These are phyloP conservation scores for Lapara coniferarum DNA, from an alignment of 2,888 invertebrate genomes.

Conservation along the genomic window DNA sequence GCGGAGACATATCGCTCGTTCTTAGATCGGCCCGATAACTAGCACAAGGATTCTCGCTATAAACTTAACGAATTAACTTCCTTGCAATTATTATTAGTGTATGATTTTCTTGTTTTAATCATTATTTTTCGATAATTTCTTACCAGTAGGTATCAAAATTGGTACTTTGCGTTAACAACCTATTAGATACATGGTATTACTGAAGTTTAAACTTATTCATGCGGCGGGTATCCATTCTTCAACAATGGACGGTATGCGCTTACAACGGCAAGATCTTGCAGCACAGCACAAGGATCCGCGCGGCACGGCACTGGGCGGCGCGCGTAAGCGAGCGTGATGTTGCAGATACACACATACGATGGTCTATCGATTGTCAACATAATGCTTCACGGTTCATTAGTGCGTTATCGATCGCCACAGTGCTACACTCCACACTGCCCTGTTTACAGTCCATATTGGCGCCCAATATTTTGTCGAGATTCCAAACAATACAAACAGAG, in stretches of 20 bases:
- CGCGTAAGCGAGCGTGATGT: conserved; percentile 19
- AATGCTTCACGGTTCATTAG: conserved; percentile 67
- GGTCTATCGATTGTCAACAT: conserved; percentile 45
- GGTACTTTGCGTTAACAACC: neutral
- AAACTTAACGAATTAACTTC: conserved; percentile 17
- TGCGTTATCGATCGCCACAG: conserved; percentile 61
- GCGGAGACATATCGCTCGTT: conserved; percentile 45
- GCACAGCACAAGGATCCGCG: neutral
- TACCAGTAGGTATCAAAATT: neutral
- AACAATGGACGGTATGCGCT: neutral
- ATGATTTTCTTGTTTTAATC: neutral
- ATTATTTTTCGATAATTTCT: neutral
- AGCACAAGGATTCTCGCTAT: conserved; percentile 27
- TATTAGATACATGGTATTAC: neutral
- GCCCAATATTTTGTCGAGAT: conserved; percentile 33
- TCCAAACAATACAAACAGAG: conserved; percentile 48
- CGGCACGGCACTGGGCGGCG: conserved; percentile 1
- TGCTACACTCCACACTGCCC: conserved; percentile 30
- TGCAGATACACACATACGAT: conserved; percentile 27
- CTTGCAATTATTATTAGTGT: neutral
- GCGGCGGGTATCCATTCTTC: neutral
- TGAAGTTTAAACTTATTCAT: neutral
- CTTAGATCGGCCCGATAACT: conserved; percentile 34
- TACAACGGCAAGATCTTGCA: neutral
- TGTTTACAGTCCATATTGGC: conserved; percentile 33